These are phyloP conservation scores for Drosophila falleni DNA, from an alignment of 2,888 invertebrate genomes.

Conservation along the genomic window DNA sequence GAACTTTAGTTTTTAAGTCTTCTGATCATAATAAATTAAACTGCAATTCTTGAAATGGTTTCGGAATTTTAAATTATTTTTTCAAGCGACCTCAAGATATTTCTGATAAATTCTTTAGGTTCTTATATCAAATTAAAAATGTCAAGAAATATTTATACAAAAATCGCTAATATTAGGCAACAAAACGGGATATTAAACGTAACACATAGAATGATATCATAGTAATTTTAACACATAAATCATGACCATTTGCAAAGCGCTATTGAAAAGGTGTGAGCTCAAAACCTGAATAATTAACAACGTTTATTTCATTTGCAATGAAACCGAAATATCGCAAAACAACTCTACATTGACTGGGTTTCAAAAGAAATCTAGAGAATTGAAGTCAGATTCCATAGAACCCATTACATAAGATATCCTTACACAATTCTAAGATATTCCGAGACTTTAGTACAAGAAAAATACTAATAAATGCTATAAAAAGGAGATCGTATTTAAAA, in stretches of 20 bases:
- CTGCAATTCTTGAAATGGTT: constrained; percentile 11
- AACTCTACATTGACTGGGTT: background rate
- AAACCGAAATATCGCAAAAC: background rate
- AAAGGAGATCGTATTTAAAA: background rate
- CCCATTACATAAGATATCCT: too few species aligned
- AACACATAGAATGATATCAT: constrained; percentile 13
- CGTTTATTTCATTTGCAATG: background rate
- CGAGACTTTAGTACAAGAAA: too few species aligned
- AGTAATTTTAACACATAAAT: background rate
- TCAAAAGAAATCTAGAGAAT: background rate
- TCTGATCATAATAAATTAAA: constrained; percentile 34
- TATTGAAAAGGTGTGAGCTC: background rate
- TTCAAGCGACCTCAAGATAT: too few species aligned
- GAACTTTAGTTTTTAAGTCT: constrained; percentile 18
- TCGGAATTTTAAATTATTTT: background rate
- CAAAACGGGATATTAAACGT: background rate
- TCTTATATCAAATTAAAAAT: background rate
- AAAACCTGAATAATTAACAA: constrained; percentile 4
- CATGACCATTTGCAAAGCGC: background rate
- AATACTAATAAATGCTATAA: too few species aligned
- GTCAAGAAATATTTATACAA: background rate
- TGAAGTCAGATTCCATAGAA: background rate
- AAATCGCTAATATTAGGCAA: background rate
- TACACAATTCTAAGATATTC: too few species aligned
- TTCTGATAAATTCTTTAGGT: too few species aligned